These are phyloP conservation scores for Anguilla megastoma DNA, from an alignment of 2,797 vertebrate species.

Conservation along the genomic window DNA sequence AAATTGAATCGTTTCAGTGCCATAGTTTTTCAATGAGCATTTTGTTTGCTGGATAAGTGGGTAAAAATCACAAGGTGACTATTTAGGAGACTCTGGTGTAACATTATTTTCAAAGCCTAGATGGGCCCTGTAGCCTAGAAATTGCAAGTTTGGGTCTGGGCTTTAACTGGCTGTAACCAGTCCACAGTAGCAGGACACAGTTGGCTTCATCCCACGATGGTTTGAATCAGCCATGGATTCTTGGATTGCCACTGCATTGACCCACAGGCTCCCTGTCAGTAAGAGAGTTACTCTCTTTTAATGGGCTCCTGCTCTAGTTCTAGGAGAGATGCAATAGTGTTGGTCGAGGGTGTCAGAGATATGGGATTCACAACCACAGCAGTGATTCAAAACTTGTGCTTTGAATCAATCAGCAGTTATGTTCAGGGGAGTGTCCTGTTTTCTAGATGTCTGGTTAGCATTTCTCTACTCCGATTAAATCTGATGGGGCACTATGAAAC, in stretches of 20 bases:
- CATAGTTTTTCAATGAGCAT: background rate
- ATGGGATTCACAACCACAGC: background rate
- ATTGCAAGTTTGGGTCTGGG: background rate
- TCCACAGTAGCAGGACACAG: background rate
- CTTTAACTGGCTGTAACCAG: background rate
- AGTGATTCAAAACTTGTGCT: background rate
- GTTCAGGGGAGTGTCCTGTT: conserved; percentile 13
- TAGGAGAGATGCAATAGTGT: background rate
- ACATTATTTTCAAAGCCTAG: background rate
- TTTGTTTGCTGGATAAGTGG: background rate
- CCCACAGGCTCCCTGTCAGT: background rate
- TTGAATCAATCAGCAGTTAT: background rate
- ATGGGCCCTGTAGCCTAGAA: background rate
- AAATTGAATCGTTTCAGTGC: background rate
- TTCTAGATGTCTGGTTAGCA: conserved; percentile 7
- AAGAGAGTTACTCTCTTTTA: background rate
- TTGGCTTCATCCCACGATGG: background rate
- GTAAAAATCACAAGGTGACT: background rate
- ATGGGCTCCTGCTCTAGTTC: background rate
- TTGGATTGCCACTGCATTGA: background rate
- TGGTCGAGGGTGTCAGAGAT: background rate
- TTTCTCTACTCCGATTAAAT: conserved; percentile 14
- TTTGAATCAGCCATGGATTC: background rate
- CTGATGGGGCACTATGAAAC: background rate
- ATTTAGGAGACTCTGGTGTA: background rate